These are phyloP conservation scores for Axea sp. DNA, from an alignment of 2,888 invertebrate species.

Conservation along the genomic window DNA sequence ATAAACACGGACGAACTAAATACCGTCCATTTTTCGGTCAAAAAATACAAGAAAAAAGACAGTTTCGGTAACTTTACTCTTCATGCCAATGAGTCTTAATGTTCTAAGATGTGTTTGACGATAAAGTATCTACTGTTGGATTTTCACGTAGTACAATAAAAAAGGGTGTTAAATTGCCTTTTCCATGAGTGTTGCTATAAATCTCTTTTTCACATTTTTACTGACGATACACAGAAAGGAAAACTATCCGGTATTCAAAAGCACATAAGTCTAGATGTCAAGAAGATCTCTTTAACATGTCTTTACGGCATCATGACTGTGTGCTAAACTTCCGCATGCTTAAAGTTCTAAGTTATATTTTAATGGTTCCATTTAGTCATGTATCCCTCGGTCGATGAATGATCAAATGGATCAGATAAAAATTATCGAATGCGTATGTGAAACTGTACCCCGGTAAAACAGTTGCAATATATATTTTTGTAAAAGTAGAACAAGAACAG, in stretches of 20 bases:
- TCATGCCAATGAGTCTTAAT: not conserved
- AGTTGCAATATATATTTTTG: no score
- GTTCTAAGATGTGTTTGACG: not conserved
- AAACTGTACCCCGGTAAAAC: no score
- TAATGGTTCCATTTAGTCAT: constrained; percentile 18
- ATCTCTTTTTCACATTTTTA: constrained; percentile 45
- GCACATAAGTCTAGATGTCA: constrained; percentile 44
- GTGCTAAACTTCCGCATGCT: constrained; percentile 41
- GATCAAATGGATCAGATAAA: constrained; percentile 6
- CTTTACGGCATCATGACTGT: constrained; percentile 39
- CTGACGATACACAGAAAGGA: constrained; percentile 32
- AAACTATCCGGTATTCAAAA: constrained; percentile 40
- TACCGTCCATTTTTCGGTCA: no score
- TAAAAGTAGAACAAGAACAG: no score
- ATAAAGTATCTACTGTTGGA: constrained; percentile 6
- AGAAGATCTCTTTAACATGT: constrained; percentile 43
- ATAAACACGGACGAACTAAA: no score
- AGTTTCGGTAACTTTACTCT: not conserved
- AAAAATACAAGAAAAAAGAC: no score
- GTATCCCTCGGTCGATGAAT: constrained; percentile 2
- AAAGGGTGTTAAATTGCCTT: constrained; percentile 41
- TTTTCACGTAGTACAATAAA: constrained; percentile 23
- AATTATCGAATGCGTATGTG: no score
- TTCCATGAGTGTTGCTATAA: constrained; percentile 40
- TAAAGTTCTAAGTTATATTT: constrained; percentile 34